Evolutionary conservation across 1,140 invertebrate genomes (phyloP).

Genomic region (Aphaenogaster ashmeadi): DNA sequence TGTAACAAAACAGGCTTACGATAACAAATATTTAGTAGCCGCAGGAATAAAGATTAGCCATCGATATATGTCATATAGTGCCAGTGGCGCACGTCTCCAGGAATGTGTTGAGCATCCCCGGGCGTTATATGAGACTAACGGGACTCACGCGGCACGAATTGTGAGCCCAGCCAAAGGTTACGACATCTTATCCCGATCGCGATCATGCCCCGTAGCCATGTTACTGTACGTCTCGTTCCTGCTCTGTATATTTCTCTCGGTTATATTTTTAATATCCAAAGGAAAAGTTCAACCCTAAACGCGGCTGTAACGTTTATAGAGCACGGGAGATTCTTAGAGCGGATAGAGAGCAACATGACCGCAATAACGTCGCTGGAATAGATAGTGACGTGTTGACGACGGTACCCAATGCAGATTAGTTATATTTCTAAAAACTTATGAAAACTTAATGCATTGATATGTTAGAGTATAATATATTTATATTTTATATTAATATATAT

Average conservation of each 20-base stretch:
- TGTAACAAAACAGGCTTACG: not conserved
- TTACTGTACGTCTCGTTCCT: conserved; percentile 1
- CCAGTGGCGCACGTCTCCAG: conserved; percentile 12
- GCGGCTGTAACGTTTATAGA: conserved; percentile 63
- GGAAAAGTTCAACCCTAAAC: conserved; percentile 48
- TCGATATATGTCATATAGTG: not conserved
- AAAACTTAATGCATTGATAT: conserved; percentile 23
- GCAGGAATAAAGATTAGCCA: conserved; percentile 1
- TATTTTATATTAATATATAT: not conserved
- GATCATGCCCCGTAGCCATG: conserved; percentile 55
- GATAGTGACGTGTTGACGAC: conserved; percentile 27
- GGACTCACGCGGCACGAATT: conserved; percentile 46
- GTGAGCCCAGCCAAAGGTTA: conserved; percentile 62
- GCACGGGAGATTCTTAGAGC: conserved; percentile 46
- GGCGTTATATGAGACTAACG: conserved; percentile 46
- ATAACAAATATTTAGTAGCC: not conserved
- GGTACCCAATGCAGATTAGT: not conserved
- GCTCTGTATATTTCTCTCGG: conserved; percentile 17
- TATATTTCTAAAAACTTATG: not conserved
- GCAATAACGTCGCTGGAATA: conserved; percentile 54
- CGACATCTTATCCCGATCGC: conserved; percentile 53
- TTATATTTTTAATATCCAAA: conserved; percentile 51
- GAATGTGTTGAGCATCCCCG: conserved; percentile 53
- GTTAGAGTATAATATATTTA: not conserved
- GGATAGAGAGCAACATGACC: conserved; percentile 54